Evolutionary conservation across 2,888 invertebrate genomes (phyloP), one percentile per base, ranked within the genome.

Genomic region (Seira sanloemensis): DNA sequence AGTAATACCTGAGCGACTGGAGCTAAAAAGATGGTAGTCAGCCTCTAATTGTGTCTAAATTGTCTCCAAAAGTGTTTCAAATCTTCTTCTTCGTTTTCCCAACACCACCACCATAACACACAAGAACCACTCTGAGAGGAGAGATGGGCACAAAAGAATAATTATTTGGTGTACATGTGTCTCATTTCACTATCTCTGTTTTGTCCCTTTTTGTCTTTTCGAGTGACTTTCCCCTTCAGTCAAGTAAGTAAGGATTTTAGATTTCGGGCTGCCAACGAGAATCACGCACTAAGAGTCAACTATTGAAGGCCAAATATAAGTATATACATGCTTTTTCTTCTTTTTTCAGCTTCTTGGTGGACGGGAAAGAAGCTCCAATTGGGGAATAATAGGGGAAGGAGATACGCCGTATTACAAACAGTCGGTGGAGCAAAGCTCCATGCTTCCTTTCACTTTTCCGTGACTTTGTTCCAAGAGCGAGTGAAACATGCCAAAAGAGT

Each of bases 401-500:
- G 19, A 62, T 62, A 62, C 21, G 21, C 16, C 19, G 62, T 58
- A 62, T 62, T 62, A 23, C 21, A 62, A 62, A 62, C n/a, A n/a
- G n/a, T 62, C 21, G 62, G 21, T 4, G 21, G 62, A 62, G 21
- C 62, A 62, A 62, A 62, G 62, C 19, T 62, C 21, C 62, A 62
- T 62, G 62, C 21, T 62, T 62, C 66, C 78, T 75, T 71, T 84
- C 74, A 78, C 78, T 71, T 71, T 62, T 69, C 75, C 73, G 67
- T 67, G 74, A 84, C 68, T 78, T 78, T 78, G 78, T 69, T 84
- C 78, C 71, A 75, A 84, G 78, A 78, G 71, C 65, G 84, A 84
- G 75, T 78, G 75, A 84, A 78, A 78, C 78, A 84, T 78, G 84
- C 84, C 78, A 78, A 84, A 84, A 74, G 74, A 84, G 77, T 58